Evolutionary conservation across 2,888 invertebrate genomes (phyloP), one percentile per base, ranked within the genome.

Genomic region (Dryococelus australis): DNA sequence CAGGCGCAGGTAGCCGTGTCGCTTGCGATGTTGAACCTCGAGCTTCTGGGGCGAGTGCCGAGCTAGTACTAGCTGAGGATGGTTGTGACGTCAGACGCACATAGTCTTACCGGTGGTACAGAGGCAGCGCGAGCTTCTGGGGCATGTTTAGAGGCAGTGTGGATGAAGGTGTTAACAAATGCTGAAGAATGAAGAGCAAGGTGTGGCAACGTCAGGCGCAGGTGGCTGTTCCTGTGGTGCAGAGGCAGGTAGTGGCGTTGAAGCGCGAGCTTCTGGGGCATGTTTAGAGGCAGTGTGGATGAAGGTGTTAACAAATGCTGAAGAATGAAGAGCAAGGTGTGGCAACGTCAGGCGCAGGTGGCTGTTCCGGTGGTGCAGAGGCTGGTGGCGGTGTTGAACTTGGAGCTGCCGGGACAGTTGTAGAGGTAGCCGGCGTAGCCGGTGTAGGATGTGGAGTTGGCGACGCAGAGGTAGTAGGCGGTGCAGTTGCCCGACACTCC

Each of bases 341-440:
- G 16, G 47, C 47, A 8, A 47, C 10, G 47, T 47, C 47, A 47
- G 16, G 47, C 47, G 80, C 80, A 80, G 28, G 80, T 80, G 8
- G 80, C 80, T 10, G 80, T 80, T 8, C 80, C 80, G 27, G 80
- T 5, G 26, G 80, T 80, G 26, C 80, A 80, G 80, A 80, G 80
- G 28, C 80, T 80, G 80, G 80, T 80, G 26, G 80, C n/a, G 27
- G 80, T 80, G 80, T 80, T 80, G n/a, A 80, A 80, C n/a, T 13
- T 28, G n/a, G 80, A 80, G 28, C 26, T 80, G 24, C 80, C 80
- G 27, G 80, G 80, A n/a, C 80, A 80, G 27, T 13, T 80, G n/a
- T 80, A 80, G 80, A 80, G 80, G 28, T 27, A 26, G 13, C 28
- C 27, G 27, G 13, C n/a, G 27, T 27, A 26, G 27, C 28, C 27